Base-by-base conservation (phyloP, 2,888 invertebrate species). In the Geotrupes spiniger region DNA sequence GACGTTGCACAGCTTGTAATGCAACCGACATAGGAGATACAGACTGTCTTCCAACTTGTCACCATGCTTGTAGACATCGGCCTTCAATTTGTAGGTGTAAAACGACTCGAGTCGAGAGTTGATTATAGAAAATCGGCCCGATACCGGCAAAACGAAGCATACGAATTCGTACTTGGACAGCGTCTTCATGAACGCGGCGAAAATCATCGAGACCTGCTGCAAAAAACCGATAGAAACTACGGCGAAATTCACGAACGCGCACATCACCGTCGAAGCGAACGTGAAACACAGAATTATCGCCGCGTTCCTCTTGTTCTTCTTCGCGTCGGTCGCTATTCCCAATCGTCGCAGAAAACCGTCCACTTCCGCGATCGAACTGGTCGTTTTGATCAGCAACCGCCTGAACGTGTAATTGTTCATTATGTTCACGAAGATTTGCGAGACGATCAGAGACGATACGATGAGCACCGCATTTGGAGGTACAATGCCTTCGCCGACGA, bases 151-250 rank as follows among this genome's bases (percentile, higher is more conserved):
- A 2, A 63, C 54, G 17, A 63, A 54, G 1, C 50, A 41, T 1
- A 61, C 56, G 51, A 63, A 67, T 10, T 61, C 55, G 47, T 63
- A 64, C 45, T 66, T 62, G 8, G 62, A 54, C 1, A 64, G 52
- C 25, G 64, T 57, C 52, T 64, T 66, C 14, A 64, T 49, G 4
- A 63, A 50, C 2, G 57, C 52, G n/a, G 59, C 56, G 1, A 54
- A 16, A 37, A 61, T 51, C 4, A 64, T 16, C 6, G 57, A 52
- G 2, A 59, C 6, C 15, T 59, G 56, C 48, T 64, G 59, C 8
- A 60, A 21, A 12, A 59, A 37, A 49, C 60, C 56, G n/a, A 60
- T 15, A 52, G 53, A 26, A 51, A 29, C 11, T 5, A 11, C 8
- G 10, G 10, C 10, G 29, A 11, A 10, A 11, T 29, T 11, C 9